Evolutionary conservation across 2,797 vertebrate genomes (phyloP).

Genomic region (Coilia nasus): DNA sequence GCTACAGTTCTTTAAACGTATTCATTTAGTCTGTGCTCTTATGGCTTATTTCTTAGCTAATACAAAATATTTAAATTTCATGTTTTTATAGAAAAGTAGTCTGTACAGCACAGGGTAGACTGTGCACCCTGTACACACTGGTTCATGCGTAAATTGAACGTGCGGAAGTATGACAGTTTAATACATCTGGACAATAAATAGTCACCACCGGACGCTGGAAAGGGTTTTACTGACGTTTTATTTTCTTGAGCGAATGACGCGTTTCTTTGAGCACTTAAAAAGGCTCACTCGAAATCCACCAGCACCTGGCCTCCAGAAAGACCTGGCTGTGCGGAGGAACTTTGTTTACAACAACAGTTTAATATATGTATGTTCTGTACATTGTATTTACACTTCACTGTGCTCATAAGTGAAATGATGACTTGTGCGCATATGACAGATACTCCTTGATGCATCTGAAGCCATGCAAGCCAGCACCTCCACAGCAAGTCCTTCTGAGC

Average conservation of each 20-base stretch:
- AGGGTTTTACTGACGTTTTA: too few relatives aligned
- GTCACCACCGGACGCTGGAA: too few relatives aligned
- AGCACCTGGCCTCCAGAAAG: too few relatives aligned
- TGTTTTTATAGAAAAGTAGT: neutral
- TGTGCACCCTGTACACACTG: neutral
- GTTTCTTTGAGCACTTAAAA: too few relatives aligned
- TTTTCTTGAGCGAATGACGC: too few relatives aligned
- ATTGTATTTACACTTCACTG: neutral
- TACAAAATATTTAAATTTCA: neutral
- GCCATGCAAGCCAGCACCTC: slow-evolving; percentile 45
- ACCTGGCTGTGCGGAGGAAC: too few relatives aligned
- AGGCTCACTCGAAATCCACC: too few relatives aligned
- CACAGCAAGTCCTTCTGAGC: slow-evolving; percentile 33
- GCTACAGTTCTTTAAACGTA: neutral
- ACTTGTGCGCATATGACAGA: slow-evolving; percentile 51
- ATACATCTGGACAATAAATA: too few relatives aligned
- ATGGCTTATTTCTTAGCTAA: too few relatives aligned
- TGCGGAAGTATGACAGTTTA: neutral
- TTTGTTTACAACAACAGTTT: too few relatives aligned
- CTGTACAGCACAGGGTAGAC: neutral
- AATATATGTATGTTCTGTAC: neutral
- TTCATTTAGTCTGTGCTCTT: neutral
- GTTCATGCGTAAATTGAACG: neutral
- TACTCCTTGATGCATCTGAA: slow-evolving; percentile 63
- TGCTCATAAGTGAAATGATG: neutral